Base-by-base conservation (phyloP, 2,797 vertebrate genomes). In the Gallinago stenura region DNA sequence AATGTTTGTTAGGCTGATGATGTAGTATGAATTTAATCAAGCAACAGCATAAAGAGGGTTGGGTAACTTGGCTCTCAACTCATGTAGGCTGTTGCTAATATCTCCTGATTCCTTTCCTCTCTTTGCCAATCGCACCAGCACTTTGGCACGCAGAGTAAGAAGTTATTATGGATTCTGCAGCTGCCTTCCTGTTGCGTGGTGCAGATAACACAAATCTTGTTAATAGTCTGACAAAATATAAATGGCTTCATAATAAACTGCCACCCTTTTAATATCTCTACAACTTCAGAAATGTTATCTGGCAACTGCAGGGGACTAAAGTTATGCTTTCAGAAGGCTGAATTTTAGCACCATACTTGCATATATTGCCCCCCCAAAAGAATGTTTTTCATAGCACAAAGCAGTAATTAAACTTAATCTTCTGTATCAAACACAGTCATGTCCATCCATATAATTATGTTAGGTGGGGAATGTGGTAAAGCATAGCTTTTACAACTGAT, bases 181-280 rank as follows among this genome's bases (percentile, higher is more conserved):
- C 88, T 93, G 58, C 50, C 58, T 79, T 95, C 77, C 41, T 87
- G 81, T 97, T 96, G 92, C 80, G 84, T 91, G 80, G 76, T 92
- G 65, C 81, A 94, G 95, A 97, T 97, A 96, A 91, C 90, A 93
- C 78, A 92, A 90, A 97, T 97, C 94, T 97, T 97, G 90, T 89
- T 91, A 96, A 92, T 71, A 94, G 83, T 95, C 79, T 96, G 88
- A 96, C 87, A 96, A 95, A 97, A 89, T 94, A 96, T 93, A 97
- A 97, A 95, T 90, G 93, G 61, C 62, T 97, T 96, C 83, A 96
- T 92, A 97, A 97, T 95, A 95, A 97, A 95, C 80, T 87, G 41
- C 90, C 70, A 89, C 58, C 57, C 85, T 77, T 97, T 91, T 93
- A 96, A 89, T 95, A 97, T 96, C 92, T 96, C 91, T 95, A 83